Evolutionary conservation across 2,888 invertebrate species (phyloP).

Genomic region (Sinotaia quadrata): DNA sequence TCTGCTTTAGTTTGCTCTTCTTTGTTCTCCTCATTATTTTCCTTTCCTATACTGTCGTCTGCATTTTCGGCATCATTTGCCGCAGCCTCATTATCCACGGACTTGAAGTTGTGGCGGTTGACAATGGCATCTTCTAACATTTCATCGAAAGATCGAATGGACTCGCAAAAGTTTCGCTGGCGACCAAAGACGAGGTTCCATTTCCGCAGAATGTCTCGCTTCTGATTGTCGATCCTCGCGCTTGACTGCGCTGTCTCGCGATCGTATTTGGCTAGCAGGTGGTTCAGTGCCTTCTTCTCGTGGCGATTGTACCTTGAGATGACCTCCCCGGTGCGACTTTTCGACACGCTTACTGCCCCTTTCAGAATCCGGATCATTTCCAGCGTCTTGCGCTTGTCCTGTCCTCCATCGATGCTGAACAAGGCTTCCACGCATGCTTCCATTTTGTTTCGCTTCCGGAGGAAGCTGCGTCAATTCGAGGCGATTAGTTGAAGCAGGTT

Average conservation of each 20-base stretch:
- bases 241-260: slow-evolving; percentile 29
- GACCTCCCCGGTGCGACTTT: slow-evolving; percentile 54
- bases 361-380: slow-evolving; percentile 54
- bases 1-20: not conserved
- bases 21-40: slow-evolving; percentile 1
- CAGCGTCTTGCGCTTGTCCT: slow-evolving; percentile 46
- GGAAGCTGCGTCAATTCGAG: no score
- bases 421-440: slow-evolving; percentile 51
- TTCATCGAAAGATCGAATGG: slow-evolving; percentile 38
- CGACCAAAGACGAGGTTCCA: slow-evolving; percentile 44
- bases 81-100: not conserved
- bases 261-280: slow-evolving; percentile 40
- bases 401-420: slow-evolving; percentile 43
- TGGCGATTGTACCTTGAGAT: slow-evolving; percentile 53
- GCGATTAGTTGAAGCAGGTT: not conserved
- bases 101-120: not conserved
- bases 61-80: slow-evolving; percentile 1
- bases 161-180: slow-evolving; percentile 41
- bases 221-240: slow-evolving; percentile 31
- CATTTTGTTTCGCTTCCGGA: slow-evolving; percentile 23
- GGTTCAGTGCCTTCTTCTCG: slow-evolving; percentile 47
- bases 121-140: slow-evolving; percentile 40
- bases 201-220: slow-evolving; percentile 35
- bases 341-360: slow-evolving; percentile 55
- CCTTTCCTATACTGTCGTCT: not conserved